phyloP scores from a whole-genome alignment of 2,113 vertebrate genomes.

The Mesocricetus auratus region DNA sequence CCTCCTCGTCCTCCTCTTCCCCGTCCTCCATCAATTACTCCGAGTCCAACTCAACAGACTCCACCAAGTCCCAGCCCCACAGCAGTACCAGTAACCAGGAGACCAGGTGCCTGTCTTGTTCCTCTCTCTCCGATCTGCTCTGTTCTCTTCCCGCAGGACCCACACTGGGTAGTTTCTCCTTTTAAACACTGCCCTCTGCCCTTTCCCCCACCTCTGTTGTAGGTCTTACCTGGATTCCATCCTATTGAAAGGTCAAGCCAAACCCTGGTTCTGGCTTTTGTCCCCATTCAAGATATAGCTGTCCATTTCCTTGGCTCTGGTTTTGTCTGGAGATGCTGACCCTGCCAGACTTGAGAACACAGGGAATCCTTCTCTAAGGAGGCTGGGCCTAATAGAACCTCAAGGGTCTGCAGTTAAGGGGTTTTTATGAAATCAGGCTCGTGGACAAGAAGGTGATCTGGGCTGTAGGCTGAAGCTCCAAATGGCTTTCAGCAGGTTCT shows the following conservation, averaged over 20 bases:
- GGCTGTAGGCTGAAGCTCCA: background rate
- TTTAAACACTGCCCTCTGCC: background rate
- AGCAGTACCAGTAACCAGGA: constrained; percentile 98
- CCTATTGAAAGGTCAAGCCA: background rate
- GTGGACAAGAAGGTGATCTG: background rate
- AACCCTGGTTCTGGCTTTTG: background rate
- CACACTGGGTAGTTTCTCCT: background rate
- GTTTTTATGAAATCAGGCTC: background rate
- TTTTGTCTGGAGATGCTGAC: background rate
- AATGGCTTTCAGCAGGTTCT: background rate
- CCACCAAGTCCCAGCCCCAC: constrained; percentile 98
- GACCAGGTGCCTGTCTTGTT: constrained; percentile 91
- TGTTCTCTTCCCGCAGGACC: background rate
- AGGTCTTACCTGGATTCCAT: constrained; percentile 14
- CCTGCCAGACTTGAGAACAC: background rate
- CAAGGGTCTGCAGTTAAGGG: background rate
- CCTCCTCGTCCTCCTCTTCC: constrained; percentile 95
- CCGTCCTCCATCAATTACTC: constrained; percentile 98
- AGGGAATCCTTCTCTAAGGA: background rate
- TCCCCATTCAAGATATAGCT: background rate
- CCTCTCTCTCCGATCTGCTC: constrained; percentile 43
- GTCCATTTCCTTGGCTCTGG: background rate
- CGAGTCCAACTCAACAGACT: constrained; percentile 98
- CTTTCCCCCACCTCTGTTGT: background rate
- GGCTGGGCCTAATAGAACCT: background rate